Percentiles rank a stretch among this genome's conserved stretches.
These are phyloP conservation scores for Conus canariensis DNA, from an alignment of 2,888 invertebrate genomes.

Conservation along the genomic window DNA sequence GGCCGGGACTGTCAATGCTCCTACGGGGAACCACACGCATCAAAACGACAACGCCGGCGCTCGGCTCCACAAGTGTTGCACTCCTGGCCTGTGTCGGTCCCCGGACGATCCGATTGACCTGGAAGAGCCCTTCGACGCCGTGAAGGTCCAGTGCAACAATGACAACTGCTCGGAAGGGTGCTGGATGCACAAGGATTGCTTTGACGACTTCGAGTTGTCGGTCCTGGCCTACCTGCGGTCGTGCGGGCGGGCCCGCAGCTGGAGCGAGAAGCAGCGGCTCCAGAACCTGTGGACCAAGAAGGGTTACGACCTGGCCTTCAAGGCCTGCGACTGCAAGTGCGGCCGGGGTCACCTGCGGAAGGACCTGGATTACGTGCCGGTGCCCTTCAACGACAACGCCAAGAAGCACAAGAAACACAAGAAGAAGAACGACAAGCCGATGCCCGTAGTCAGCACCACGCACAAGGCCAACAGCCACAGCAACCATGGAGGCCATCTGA, in stretches of 20 bases:
- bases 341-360: conserved; percentile 95
- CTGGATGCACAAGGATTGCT: conserved; percentile 97
- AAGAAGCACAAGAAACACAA: conserved; percentile 83
- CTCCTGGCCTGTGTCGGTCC: conserved; percentile 62
- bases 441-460: conserved; percentile 81
- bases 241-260: conserved; percentile 93
- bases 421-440: conserved; percentile 84
- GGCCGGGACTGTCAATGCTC: conserved; percentile 30
- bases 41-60: conserved; percentile 47
- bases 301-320: conserved; percentile 96
- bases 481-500: conserved; percentile 82
- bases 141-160: conserved; percentile 96
- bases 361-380: conserved; percentile 94
- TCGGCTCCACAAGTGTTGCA: conserved; percentile 60
- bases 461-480: conserved; percentile 52
- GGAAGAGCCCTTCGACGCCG: conserved; percentile 80
- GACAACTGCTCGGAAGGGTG: conserved; percentile 92
- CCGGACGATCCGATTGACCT: conserved; percentile 66
- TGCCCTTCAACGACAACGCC: conserved; percentile 57
- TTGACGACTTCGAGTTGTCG: conserved; percentile 94
- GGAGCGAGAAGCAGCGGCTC: conserved; percentile 95
- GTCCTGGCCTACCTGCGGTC: conserved; percentile 93
- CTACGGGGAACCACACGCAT: conserved; percentile 45
- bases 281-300: conserved; percentile 99
- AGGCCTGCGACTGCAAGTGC: conserved; percentile 96